Percentiles rank a stretch among this genome's conserved stretches.
Conservation (phyloP, 1,140 invertebrate species). For the Drosophila triauraria region DNA sequence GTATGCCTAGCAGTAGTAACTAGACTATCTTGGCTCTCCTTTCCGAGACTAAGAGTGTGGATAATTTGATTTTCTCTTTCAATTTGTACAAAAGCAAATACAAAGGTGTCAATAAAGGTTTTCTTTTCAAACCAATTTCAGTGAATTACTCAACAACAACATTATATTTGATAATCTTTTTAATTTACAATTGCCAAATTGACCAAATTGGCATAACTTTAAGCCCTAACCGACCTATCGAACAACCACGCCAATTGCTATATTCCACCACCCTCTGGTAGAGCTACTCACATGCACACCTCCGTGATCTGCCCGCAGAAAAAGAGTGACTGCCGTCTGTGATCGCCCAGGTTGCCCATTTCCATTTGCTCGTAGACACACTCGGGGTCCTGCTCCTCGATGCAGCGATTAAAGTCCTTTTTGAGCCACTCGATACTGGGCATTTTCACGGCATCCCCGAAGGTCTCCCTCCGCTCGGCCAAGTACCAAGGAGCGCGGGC, state of each 20-base stretch:
- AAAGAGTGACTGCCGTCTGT: conserved; percentile 92
- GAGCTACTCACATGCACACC: conserved; percentile 91
- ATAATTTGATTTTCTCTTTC: neutral
- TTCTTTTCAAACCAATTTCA: too few species aligned
- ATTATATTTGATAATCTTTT: too few species aligned
- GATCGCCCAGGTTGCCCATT: conserved; percentile 92
- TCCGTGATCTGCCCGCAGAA: conserved; percentile 93
- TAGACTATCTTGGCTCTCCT: neutral
- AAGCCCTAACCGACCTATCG: neutral
- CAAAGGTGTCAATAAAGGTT: too few species aligned
- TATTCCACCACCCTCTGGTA: neutral
- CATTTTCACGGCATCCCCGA: conserved; percentile 91
- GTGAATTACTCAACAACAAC: too few species aligned
- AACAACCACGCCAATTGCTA: conserved; percentile 4
- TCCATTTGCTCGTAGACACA: conserved; percentile 93
- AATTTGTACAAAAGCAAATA: neutral
- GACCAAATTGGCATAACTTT: too few species aligned
- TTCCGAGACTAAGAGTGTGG: too few species aligned
- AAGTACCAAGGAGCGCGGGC: conserved; percentile 94
- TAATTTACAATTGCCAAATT: too few species aligned
- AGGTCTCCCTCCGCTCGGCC: conserved; percentile 92
- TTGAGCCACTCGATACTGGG: conserved; percentile 93
- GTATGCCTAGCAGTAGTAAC: too few species aligned
- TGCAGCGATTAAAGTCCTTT: conserved; percentile 95
- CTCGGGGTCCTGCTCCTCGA: conserved; percentile 92